Evolutionary conservation across 2,888 invertebrate genomes (phyloP).

Genomic region (Zonitis immaculata): DNA sequence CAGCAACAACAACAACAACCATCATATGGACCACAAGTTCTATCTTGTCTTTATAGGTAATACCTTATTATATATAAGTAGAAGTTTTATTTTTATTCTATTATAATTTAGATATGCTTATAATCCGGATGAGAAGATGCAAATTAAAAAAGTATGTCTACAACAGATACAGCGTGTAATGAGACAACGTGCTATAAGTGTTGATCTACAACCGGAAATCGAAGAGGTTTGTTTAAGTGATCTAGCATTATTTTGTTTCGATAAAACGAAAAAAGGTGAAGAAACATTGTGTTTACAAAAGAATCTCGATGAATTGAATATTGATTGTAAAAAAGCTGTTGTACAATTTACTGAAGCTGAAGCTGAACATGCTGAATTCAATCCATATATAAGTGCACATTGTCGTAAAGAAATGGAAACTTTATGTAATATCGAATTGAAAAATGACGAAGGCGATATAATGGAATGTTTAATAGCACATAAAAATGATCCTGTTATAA

Average conservation of each 20-base stretch:
- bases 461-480: constrained; percentile 92
- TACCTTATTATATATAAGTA: neutral
- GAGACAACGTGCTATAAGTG: constrained; percentile 86
- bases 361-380: constrained; percentile 83
- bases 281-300: constrained; percentile 92
- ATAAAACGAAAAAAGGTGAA: constrained; percentile 80
- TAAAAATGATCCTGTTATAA: constrained; percentile 81
- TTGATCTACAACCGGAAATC: constrained; percentile 90
- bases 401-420: constrained; percentile 76
- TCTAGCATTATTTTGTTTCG: constrained; percentile 75
- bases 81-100: neutral
- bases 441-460: constrained; percentile 79
- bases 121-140: constrained; percentile 45
- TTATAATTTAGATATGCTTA: constrained; percentile 71
- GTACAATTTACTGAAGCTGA: constrained; percentile 84
- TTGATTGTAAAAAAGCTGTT: constrained; percentile 71
- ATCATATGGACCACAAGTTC: constrained; percentile 74
- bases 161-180: constrained; percentile 87
- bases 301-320: constrained; percentile 64
- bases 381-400: constrained; percentile 77
- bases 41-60: constrained; percentile 83
- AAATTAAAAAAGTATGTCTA: constrained; percentile 58
- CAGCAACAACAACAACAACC: constrained; percentile 61
- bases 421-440: constrained; percentile 66
- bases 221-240: constrained; percentile 87